phyloP scores from a whole-genome alignment of 2,113 vertebrate species.

The Lophochroa leadbeateri region DNA sequence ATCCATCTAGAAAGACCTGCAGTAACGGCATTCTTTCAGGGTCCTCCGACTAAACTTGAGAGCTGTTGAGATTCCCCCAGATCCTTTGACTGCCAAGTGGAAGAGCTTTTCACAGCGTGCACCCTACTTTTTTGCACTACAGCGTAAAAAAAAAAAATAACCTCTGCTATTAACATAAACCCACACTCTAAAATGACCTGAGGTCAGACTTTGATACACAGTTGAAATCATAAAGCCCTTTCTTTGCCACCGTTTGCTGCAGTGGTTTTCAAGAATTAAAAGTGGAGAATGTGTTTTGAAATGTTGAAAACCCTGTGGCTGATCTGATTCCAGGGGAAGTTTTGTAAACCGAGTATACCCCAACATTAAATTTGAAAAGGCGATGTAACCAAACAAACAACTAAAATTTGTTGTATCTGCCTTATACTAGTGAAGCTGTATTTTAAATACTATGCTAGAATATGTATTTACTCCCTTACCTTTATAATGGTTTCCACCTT shows the following conservation, averaged over 20 bases:
- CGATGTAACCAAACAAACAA: not conserved
- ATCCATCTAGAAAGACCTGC: not conserved
- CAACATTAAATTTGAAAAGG: not conserved
- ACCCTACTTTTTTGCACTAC: not conserved
- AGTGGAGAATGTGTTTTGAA: not conserved
- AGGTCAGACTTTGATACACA: not conserved
- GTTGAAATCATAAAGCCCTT: not conserved
- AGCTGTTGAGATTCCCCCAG: conserved; percentile 10
- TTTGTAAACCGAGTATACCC: not conserved
- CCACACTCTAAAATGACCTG: not conserved
- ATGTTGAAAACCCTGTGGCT: not conserved
- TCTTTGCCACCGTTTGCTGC: not conserved
- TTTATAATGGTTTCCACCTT: not conserved
- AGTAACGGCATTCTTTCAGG: conserved; percentile 23
- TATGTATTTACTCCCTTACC: not conserved
- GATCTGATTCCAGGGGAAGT: not conserved
- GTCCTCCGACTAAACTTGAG: not conserved
- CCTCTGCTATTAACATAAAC: not conserved
- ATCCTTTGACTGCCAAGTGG: not conserved
- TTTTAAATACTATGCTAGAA: not conserved
- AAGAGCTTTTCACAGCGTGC: not conserved
- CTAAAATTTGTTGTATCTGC: not conserved
- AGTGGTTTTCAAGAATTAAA: not conserved
- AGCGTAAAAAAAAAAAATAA: not conserved
- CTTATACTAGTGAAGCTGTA: not conserved